Base-by-base conservation (phyloP, 1,140 invertebrate species). In the Grapholita molesta region DNA sequence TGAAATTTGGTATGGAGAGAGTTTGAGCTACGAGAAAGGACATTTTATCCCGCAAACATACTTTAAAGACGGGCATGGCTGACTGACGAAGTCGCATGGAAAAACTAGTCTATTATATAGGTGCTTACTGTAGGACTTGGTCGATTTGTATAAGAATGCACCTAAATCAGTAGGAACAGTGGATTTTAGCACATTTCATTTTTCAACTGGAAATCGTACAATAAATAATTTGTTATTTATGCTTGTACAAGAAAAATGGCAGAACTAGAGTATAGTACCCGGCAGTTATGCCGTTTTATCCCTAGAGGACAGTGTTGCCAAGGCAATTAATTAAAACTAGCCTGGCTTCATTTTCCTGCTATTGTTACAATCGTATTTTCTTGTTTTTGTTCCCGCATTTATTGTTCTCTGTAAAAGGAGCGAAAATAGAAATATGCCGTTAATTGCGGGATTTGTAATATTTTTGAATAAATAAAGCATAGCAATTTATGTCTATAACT, bases 301-400 rank as follows among this genome's bases (percentile, higher is more conserved):
- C 42, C 18, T 18, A 48, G 7, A 48, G 42, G 42, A 7, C 15
- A 48, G 42, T 48, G 42, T 21, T 48, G 42, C 42, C 42, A 48
- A 48, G 42, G 42, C 42, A 48, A 48, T 48, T 48, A 48, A 48
- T 48, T 48, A 21, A 48, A 48, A 48, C 42, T 48, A 48, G 42
- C 42, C 42, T 21, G 42, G 18, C 18, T 48, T 2, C 18, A 21
- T 48, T 48, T 48, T 48, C 42, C 42, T 48, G 7, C 42, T 48
- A 8, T 48, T 48, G 42, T 48, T 48, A 21, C 18, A 21, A 9
- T 48, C 42, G 9, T n/a, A 21, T 48, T 48, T 48, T 48, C 42
- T 48, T 48, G 42, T 38, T 42, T 42, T 48, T 48, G 42, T 48
- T 48, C n/a, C 18, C 6, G n/a, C 35, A 1, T 21, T 21, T 5